Evolutionary conservation across 2,113 vertebrate genomes (phyloP), one percentile per base, ranked within the genome.

Genomic region (Fulmarus glacialis): DNA sequence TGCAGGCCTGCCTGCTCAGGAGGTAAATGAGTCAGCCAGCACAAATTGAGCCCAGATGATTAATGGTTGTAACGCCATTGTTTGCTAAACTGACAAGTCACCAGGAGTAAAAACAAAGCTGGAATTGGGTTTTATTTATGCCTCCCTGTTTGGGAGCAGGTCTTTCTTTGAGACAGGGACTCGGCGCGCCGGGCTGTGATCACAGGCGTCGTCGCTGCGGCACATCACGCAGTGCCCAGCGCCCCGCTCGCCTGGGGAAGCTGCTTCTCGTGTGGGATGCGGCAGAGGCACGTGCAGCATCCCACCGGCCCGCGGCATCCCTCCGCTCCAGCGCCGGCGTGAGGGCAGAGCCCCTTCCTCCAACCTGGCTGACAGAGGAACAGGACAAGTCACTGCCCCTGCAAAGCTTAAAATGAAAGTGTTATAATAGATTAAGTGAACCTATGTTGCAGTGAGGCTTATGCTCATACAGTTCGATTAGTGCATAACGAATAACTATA

Each of bases 31-130:
- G 79, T 43, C 42, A 32, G 73, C 81, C 7, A 6, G 78, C 92
- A 67, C 88, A 74, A 86, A 88, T 3, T 21, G 45, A 90, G 88
- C 72, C 72, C 26, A 9, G n/a, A 52, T 93, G 94, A 96, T 96
- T 50, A 90, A 97, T 92, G 96, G 75, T 38, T 72, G 32, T 72
- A 40, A 79, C 9, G 4, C 67, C 50, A 22, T 43, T 82, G 88
- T 93, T 95, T 94, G 75, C 88, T 58, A 88, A 94, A 79, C 47
- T 84, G 88, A 94, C 77, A 68, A 82, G 82, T 80, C 74, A 64
- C n/a, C 8, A 0, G 48, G 64, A 87, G 59, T 26, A 29, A 78
- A 82, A 88, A 52, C 78, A 87, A 84, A 89, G 83, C 38, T 45
- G 50, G 72, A 60, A 90, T 67, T 66, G 80, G 58, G 26, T 72